Percentiles rank a stretch among this genome's conserved stretches.
These are phyloP conservation scores for Oncorhynchus gorbuscha DNA, from an alignment of 2,113 vertebrate species.

Conservation along the genomic window DNA sequence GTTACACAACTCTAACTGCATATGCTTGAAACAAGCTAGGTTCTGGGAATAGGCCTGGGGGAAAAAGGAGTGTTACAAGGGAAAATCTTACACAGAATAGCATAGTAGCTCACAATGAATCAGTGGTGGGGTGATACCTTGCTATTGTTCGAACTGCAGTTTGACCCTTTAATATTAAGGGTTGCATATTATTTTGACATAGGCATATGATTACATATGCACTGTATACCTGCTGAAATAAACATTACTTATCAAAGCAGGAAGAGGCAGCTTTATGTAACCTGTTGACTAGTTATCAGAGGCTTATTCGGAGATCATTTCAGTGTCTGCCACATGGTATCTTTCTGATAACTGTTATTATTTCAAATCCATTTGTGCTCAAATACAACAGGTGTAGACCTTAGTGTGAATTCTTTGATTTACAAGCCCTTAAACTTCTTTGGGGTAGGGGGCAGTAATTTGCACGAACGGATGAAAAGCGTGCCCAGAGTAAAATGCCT, in stretches of 20 bases:
- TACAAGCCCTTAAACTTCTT: no score
- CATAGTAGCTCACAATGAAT: no score
- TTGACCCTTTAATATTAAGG: neutral
- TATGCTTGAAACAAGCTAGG: constrained; percentile 45
- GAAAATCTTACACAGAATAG: constrained; percentile 29
- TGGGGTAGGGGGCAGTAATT: no score
- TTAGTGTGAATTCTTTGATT: no score
- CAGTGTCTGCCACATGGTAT: neutral
- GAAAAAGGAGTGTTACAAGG: constrained; percentile 26
- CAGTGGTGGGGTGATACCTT: no score
- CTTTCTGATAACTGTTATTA: neutral
- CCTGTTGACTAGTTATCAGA: constrained; percentile 13
- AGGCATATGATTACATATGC: neutral
- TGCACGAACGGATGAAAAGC: no score
- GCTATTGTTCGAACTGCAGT: no score
- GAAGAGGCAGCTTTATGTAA: constrained; percentile 7
- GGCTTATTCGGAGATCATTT: neutral
- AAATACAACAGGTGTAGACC: no score
- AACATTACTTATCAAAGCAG: constrained; percentile 10
- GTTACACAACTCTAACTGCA: constrained; percentile 27
- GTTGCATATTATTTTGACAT: constrained; percentile 3
- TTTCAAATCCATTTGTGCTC: no score
- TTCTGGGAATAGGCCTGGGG: constrained; percentile 45
- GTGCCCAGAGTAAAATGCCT: no score
- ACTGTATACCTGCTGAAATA: constrained; percentile 10